Conservation (phyloP, 2,797 vertebrate genomes). For the Malacoraja senta region DNA sequence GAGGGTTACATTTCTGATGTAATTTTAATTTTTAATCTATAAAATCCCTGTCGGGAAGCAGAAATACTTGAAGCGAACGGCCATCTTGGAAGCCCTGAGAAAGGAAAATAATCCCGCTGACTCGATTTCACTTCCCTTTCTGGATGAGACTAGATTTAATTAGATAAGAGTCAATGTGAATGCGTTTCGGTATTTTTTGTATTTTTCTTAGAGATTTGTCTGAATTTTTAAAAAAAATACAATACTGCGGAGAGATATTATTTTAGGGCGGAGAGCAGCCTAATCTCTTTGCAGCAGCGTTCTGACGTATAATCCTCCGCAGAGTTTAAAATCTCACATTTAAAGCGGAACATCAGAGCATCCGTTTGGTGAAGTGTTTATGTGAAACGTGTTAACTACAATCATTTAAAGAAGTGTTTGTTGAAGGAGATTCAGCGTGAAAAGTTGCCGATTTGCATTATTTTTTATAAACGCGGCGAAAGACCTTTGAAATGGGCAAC, state of each 20-base stretch:
- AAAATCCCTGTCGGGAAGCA: conserved; percentile 35
- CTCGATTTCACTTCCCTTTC: neutral
- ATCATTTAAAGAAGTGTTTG: neutral
- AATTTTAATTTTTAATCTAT: conserved; percentile 25
- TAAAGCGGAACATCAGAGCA: neutral
- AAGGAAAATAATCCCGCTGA: conserved; percentile 16
- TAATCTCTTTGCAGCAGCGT: conserved; percentile 7
- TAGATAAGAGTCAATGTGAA: neutral
- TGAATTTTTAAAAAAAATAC: neutral
- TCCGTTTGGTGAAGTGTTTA: neutral
- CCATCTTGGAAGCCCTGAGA: conserved; percentile 36
- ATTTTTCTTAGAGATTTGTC: neutral
- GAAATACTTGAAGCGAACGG: conserved; percentile 37
- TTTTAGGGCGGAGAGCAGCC: neutral
- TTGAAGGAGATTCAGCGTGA: neutral
- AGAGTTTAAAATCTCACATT: conserved; percentile 1
- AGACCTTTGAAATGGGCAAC: neutral
- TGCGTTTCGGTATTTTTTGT: neutral
- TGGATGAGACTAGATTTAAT: neutral
- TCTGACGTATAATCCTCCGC: conserved; percentile 15
- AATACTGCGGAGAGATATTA: neutral
- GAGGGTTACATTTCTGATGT: neutral
- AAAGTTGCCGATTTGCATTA: neutral
- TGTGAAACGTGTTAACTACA: neutral
- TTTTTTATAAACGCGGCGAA: neutral